These are phyloP conservation scores for Craterocephalus amniculus DNA, from an alignment of 2,797 vertebrate species.

Conservation along the genomic window DNA sequence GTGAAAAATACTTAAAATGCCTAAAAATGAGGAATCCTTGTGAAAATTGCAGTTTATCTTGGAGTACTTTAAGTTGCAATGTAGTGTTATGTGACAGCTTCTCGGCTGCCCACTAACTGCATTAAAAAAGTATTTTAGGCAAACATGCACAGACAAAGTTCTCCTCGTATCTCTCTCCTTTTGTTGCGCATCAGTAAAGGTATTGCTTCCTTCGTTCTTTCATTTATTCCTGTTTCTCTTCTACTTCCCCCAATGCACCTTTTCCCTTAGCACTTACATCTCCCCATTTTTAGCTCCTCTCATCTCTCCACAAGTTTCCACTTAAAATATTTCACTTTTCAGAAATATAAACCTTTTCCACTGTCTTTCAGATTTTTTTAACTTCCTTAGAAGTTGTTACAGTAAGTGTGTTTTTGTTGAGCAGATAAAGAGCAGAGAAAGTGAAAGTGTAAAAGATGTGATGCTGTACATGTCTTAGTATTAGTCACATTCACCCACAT, in stretches of 20 bases:
- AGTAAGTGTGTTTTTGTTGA: background rate
- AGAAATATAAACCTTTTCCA: background rate
- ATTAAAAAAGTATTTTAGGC: constrained; percentile 46
- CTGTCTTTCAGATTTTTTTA: too few relatives aligned
- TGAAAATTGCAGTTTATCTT: constrained; percentile 34
- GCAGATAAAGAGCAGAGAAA: constrained; percentile 5
- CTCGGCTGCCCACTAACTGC: constrained; percentile 42
- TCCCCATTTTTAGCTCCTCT: constrained; percentile 27
- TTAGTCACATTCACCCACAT: constrained; percentile 18
- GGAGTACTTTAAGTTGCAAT: constrained; percentile 52
- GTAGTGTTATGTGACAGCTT: constrained; percentile 49
- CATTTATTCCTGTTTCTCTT: constrained; percentile 35
- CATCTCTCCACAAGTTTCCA: constrained; percentile 24
- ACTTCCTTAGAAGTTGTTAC: too few relatives aligned
- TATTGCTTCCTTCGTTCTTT: constrained; percentile 42
- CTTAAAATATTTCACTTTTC: constrained; percentile 12
- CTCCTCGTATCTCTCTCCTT: constrained; percentile 57
- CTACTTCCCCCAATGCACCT: constrained; percentile 46
- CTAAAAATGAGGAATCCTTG: constrained; percentile 17
- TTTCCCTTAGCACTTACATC: constrained; percentile 38
- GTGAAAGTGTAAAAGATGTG: background rate
- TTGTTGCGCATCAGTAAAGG: constrained; percentile 59
- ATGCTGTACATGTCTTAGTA: background rate
- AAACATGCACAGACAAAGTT: constrained; percentile 60
- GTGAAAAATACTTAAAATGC: constrained; percentile 27